A percentile compares a stretch with the other conserved stretches of the same genome.
These are phyloP conservation scores for Smittia aterrima DNA, from an alignment of 2,888 invertebrate genomes.

Conservation along the genomic window DNA sequence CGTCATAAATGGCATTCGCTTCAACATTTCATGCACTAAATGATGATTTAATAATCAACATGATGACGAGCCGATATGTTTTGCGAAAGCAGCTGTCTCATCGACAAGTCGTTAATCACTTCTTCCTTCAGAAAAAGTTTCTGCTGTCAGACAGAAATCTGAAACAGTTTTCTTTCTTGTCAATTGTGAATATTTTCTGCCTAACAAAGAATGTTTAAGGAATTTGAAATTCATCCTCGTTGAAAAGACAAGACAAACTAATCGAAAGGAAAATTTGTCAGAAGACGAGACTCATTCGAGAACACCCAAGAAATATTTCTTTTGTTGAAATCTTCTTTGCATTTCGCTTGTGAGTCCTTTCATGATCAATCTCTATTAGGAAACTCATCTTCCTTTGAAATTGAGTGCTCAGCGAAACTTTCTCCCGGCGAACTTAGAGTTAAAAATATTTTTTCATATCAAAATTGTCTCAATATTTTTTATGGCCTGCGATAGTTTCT, in stretches of 20 bases:
- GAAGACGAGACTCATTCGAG: background rate
- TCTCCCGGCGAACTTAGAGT: no score
- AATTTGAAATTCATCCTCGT: slow-evolving; percentile 18
- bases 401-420: no score
- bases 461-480: no score
- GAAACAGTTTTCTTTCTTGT: background rate
- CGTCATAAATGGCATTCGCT: slow-evolving; percentile 24
- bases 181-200: slow-evolving; percentile 8
- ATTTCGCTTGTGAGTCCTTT: background rate
- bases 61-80: slow-evolving; percentile 18
- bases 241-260: background rate
- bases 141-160: slow-evolving; percentile 11
- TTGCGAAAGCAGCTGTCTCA: slow-evolving; percentile 38
- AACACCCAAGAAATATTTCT: slow-evolving; percentile 18
- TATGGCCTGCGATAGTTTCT: no score
- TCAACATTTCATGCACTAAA: slow-evolving; percentile 14
- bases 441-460: no score
- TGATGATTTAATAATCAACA: slow-evolving; percentile 41
- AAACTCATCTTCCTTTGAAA: no score
- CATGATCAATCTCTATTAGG: no score
- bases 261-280: slow-evolving; percentile 31
- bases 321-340: slow-evolving; percentile 7
- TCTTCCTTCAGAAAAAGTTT: background rate
- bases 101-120: slow-evolving; percentile 32
- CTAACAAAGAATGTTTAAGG: slow-evolving; percentile 7